A percentile compares a stretch with the other conserved stretches of the same genome.
Conservation (phyloP, 2,797 vertebrate species). For the Cynodonichthys magdalenae region DNA sequence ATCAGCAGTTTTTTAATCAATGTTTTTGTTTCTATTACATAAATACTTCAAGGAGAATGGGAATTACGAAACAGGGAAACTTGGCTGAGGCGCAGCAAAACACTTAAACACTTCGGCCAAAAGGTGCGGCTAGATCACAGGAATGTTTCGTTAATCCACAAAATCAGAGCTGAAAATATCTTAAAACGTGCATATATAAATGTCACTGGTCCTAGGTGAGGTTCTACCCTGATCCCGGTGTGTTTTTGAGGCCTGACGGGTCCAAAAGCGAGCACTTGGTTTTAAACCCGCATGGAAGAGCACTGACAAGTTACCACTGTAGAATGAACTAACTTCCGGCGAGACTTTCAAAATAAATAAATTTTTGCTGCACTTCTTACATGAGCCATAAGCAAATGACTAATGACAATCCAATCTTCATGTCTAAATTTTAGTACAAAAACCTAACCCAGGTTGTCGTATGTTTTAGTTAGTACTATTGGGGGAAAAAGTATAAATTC, state of each 20-base stretch:
- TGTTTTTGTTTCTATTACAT: slow-evolving; percentile 34
- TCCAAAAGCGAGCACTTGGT: not conserved
- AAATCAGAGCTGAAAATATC: not conserved
- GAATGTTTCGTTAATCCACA: rapidly evolving
- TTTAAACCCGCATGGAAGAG: slow-evolving; percentile 36
- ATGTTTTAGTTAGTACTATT: too few relatives aligned
- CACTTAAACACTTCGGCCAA: not conserved
- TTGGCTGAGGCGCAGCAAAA: slow-evolving; percentile 34
- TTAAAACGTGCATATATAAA: too few relatives aligned
- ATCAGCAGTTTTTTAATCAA: not conserved
- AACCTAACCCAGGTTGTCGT: not conserved
- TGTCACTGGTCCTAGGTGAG: not conserved
- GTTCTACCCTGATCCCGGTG: slow-evolving; percentile 10
- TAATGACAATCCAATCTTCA: not conserved
- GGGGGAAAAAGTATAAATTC: too few relatives aligned
- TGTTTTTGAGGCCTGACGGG: slow-evolving; percentile 56
- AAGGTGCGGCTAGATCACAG: not conserved
- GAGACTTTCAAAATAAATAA: slow-evolving; percentile 32
- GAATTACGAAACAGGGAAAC: slow-evolving; percentile 65
- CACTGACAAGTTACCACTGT: rapidly evolving
- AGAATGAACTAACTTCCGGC: slow-evolving; percentile 3
- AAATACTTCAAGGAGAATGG: slow-evolving; percentile 34
- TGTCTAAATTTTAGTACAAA: not conserved
- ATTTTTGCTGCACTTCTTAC: rapidly evolving
- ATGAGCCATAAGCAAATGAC: not conserved